A percentile compares a stretch with the other conserved stretches of the same genome.
phyloP scores from a whole-genome alignment of 2,888 invertebrate genomes.

The Serripes groenlandicus region DNA sequence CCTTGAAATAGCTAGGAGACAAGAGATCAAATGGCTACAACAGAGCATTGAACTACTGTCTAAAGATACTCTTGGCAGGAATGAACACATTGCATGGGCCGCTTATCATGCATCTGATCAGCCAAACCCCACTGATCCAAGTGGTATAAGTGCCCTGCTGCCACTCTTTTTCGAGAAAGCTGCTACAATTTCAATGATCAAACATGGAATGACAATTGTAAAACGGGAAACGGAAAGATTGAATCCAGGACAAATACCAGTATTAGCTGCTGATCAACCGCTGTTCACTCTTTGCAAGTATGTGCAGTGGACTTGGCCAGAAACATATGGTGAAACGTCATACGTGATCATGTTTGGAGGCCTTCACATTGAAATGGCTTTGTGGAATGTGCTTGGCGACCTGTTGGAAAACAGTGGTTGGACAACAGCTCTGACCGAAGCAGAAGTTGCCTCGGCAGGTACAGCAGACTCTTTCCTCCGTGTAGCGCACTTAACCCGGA shows the following conservation, averaged over 20 bases:
- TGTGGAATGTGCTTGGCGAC: conserved; percentile 71
- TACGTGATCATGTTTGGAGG: conserved; percentile 78
- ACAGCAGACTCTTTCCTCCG: conserved; percentile 68
- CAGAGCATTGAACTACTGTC: background rate
- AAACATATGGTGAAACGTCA: conserved; percentile 72
- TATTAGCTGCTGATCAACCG: conserved; percentile 12
- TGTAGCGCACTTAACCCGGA: conserved; percentile 55
- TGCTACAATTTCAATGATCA: conserved; percentile 3
- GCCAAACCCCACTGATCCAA: background rate
- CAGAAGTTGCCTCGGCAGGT: conserved; percentile 71
- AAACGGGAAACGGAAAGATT: background rate
- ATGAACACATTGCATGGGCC: conserved; percentile 40
- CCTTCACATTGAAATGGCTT: conserved; percentile 79
- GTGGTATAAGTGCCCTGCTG: conserved; percentile 44
- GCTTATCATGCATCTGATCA: conserved; percentile 39
- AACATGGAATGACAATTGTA: conserved; percentile 54
- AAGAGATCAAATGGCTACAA: background rate
- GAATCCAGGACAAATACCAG: conserved; percentile 3
- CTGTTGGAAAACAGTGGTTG: conserved; percentile 75
- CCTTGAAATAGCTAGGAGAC: conserved; percentile 4
- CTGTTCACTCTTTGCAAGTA: conserved; percentile 66
- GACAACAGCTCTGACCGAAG: conserved; percentile 62
- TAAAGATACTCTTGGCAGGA: background rate
- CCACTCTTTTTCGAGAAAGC: conserved; percentile 69
- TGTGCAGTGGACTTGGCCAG: conserved; percentile 77